A percentile compares a stretch with the other conserved stretches of the same genome.
These are phyloP conservation scores for Bryconaethiops microstoma DNA, from an alignment of 2,797 vertebrate genomes.

Conservation along the genomic window DNA sequence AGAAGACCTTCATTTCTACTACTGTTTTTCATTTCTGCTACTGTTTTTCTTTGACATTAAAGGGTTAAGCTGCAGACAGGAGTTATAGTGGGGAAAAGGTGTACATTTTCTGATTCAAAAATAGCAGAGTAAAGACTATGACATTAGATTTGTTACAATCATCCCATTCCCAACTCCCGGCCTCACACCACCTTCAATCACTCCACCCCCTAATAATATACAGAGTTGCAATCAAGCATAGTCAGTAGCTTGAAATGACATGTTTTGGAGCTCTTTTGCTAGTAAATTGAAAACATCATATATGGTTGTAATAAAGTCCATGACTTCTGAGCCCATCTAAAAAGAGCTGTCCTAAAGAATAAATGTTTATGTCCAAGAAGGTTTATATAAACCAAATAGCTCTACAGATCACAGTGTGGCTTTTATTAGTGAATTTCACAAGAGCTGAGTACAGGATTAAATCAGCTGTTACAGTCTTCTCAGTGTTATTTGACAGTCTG, in stretches of 20 bases:
- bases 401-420: not conserved
- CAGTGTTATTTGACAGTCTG: not conserved
- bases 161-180: not conserved
- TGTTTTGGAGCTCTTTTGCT: not conserved
- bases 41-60: not conserved
- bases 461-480: not conserved
- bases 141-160: not conserved
- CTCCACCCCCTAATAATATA: not conserved
- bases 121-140: not conserved
- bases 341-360: not conserved
- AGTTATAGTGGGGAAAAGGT: no score
- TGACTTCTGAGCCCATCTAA: not conserved
- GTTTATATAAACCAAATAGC: not conserved
- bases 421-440: constrained; percentile 6
- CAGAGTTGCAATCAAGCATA: not conserved
- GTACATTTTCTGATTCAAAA: not conserved
- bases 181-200: not conserved
- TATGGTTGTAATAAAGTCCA: not conserved
- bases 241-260: constrained; percentile 12
- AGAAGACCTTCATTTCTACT: no score
- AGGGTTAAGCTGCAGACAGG: not conserved
- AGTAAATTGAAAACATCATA: not conserved
- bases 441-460: not conserved
- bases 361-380: constrained; percentile 20
- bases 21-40: not conserved